These are phyloP conservation scores for Pipistrellus kuhlii DNA, from an alignment of 2,797 vertebrate genomes.

Conservation along the genomic window DNA sequence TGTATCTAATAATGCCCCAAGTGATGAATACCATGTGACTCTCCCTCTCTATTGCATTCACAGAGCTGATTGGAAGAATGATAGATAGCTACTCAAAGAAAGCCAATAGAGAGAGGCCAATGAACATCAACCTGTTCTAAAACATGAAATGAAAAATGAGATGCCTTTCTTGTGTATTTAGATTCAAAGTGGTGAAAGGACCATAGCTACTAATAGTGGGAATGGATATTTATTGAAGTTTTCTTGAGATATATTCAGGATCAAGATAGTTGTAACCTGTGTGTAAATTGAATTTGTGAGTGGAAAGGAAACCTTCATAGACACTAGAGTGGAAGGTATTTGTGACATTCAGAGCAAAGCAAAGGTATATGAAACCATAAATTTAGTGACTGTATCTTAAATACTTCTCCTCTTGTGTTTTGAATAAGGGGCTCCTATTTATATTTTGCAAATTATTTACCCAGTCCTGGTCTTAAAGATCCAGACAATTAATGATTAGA, in stretches of 20 bases:
- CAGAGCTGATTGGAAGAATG: neutral
- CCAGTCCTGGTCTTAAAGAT: neutral
- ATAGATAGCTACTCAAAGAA: neutral
- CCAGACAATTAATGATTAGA: neutral
- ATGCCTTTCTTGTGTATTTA: neutral
- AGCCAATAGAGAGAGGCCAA: neutral
- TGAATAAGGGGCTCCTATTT: neutral
- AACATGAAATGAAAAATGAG: neutral
- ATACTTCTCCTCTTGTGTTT: neutral
- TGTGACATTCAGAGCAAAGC: neutral
- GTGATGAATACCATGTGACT: accelerated
- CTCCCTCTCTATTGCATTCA: neutral
- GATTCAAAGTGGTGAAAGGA: neutral
- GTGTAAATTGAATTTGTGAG: neutral
- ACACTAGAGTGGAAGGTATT: neutral
- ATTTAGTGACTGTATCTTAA: neutral
- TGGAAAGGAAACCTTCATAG: neutral
- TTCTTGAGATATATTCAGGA: neutral
- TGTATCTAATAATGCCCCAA: no score
- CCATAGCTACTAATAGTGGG: neutral
- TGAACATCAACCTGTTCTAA: neutral
- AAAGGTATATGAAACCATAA: neutral
- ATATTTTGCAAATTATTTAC: neutral
- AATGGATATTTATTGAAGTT: neutral
- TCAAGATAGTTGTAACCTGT: neutral